Evolutionary conservation across 2,113 vertebrate species (phyloP), one percentile per base, ranked within the genome.

Genomic region (Cebus imitator): DNA sequence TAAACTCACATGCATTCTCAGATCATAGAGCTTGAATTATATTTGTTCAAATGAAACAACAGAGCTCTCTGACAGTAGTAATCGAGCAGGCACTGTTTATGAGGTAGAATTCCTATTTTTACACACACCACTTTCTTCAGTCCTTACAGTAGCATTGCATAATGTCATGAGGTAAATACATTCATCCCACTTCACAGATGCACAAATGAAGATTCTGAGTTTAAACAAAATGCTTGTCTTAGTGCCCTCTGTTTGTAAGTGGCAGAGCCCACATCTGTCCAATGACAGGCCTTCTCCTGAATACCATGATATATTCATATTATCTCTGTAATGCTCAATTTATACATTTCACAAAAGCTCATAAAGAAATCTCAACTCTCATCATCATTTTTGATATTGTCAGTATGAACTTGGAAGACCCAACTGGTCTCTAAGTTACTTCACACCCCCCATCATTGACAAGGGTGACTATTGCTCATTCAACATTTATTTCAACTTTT

Each of bases 391-490:
- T 43, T 11, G 32, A 5, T 50, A 66, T 57, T n/a, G 12, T 72
- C 27, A 61, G 5, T 57, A 32, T 52, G 57, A 68, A 66, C 18
- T 30, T n/a, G 14, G 10, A 35, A 61, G 37, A n/a, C 25, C 45
- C 35, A 25, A 11, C 21, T 55, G 27, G 40, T 1, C 37, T 40
- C 6, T 40, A 21, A 50, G 32, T 75, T 30, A 50, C 8, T 68
- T n/a, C 35, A 48, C 6, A 12, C 35, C 25, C 50, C n/a, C 12
- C 27, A 14, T 87, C 30, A 5, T 21, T 48, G 40, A 68, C 7
- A 12, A 55, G 8, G 2, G 6, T 3, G 32, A 48, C 8, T 1
- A 18, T 1, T 75, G 30, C 2, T 8, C 0, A 0, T n/a, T 48
- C 6, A 58, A 9, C 6, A 20, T 0, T 0, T 32, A 27, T 30